These are phyloP conservation scores for Chanos chanos DNA, from an alignment of 2,797 vertebrate genomes.

Conservation along the genomic window DNA sequence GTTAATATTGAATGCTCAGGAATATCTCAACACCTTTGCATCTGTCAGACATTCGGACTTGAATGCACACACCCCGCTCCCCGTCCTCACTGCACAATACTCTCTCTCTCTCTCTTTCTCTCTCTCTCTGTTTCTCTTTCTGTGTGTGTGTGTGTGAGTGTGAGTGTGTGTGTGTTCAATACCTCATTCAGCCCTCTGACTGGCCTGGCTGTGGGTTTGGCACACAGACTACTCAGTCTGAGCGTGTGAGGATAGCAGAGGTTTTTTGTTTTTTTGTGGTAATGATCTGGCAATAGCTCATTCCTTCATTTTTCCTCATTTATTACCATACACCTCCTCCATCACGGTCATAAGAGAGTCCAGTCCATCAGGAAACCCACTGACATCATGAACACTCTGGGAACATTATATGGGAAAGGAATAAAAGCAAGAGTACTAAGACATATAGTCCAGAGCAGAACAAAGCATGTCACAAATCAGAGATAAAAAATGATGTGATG, in stretches of 20 bases:
- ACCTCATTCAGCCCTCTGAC: not conserved
- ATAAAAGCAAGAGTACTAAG: not conserved
- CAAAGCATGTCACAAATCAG: not conserved
- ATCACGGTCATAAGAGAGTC: slow-evolving; percentile 18
- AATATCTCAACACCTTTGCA: too few relatives aligned
- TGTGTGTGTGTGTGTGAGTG: not conserved
- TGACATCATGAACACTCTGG: slow-evolving; percentile 27
- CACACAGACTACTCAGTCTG: too few relatives aligned
- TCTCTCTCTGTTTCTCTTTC: too few relatives aligned
- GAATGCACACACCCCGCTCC: too few relatives aligned
- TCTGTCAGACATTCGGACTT: too few relatives aligned
- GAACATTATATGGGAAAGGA: slow-evolving; percentile 8
- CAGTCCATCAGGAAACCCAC: slow-evolving; percentile 29
- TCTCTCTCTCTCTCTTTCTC: too few relatives aligned
- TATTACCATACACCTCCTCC: slow-evolving; percentile 38
- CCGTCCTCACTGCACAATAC: too few relatives aligned
- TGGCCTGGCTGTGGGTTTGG: slow-evolving; percentile 53
- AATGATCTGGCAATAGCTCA: slow-evolving; percentile 20
- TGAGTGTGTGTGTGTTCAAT: not conserved
- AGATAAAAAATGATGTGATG: not conserved
- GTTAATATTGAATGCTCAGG: too few relatives aligned
- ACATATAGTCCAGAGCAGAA: not conserved
- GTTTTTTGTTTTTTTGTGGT: too few relatives aligned
- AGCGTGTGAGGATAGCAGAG: slow-evolving; percentile 21
- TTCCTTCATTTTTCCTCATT: slow-evolving; percentile 26